These are phyloP conservation scores for Amiota communis DNA, from an alignment of 2,888 invertebrate species.

Conservation along the genomic window DNA sequence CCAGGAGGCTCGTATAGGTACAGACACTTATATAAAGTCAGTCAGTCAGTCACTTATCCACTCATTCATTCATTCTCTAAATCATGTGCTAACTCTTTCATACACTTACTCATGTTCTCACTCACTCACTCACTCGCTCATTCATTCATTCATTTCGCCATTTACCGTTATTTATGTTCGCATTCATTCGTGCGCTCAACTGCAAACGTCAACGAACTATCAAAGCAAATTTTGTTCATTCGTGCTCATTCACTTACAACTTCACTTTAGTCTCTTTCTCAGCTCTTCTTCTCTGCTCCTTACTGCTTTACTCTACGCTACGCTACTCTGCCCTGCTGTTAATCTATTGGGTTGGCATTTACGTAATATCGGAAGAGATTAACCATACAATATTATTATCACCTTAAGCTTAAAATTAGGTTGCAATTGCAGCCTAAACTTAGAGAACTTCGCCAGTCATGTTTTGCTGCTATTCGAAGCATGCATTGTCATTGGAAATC, in stretches of 20 bases:
- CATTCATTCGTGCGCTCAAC: slow-evolving; percentile 26
- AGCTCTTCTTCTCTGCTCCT: not conserved
- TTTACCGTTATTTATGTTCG: slow-evolving; percentile 9
- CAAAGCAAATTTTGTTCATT: slow-evolving; percentile 9
- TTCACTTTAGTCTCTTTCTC: not conserved
- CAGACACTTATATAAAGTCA: slow-evolving; percentile 2
- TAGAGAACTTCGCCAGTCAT: too few species aligned
- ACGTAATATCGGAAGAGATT: too few species aligned
- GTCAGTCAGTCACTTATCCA: not conserved
- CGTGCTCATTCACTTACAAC: too few species aligned
- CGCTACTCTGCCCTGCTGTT: not conserved
- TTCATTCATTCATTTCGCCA: slow-evolving; percentile 30
- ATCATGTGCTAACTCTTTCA: not conserved
- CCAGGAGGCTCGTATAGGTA: not conserved
- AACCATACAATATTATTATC: too few species aligned
- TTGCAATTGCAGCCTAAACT: too few species aligned
- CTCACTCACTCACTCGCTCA: slow-evolving; percentile 5
- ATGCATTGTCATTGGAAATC: too few species aligned
- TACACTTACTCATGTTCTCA: slow-evolving; percentile 32
- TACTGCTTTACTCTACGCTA: not conserved
- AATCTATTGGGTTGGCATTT: not conserved
- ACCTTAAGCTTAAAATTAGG: too few species aligned
- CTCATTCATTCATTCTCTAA: slow-evolving; percentile 35
- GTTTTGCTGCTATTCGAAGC: too few species aligned
- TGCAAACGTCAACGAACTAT: slow-evolving; percentile 29